A percentile compares a stretch with the other conserved stretches of the same genome.
Evolutionary conservation across 2,113 vertebrate species (phyloP).

Genomic region (Rousettus leschenaultii): DNA sequence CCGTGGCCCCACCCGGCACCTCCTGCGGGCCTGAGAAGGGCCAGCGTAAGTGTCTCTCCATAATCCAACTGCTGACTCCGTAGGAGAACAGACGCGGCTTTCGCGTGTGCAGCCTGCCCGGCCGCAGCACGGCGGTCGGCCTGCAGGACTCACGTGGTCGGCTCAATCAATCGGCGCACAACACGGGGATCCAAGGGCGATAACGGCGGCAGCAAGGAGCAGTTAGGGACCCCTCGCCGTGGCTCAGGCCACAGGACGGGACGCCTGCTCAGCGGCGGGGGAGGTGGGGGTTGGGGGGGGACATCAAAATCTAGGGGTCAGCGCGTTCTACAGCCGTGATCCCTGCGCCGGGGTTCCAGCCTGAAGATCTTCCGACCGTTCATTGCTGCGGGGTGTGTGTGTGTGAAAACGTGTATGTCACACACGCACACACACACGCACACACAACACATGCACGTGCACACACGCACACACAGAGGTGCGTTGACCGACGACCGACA

Average conservation of each 20-base stretch:
- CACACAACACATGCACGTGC: too few relatives aligned
- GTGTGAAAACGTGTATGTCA: too few relatives aligned
- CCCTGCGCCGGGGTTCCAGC: background rate
- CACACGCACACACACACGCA: background rate
- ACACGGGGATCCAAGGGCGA: background rate
- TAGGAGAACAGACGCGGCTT: too few relatives aligned
- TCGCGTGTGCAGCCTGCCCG: background rate
- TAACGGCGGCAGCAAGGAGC: accelerated
- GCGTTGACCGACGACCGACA: background rate
- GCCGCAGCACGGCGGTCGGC: too few relatives aligned
- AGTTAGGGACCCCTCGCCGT: too few relatives aligned
- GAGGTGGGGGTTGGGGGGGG: background rate
- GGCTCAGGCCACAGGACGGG: background rate
- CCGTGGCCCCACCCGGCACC: accelerated
- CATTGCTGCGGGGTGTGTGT: too few relatives aligned
- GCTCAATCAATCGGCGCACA: background rate
- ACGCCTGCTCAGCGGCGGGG: background rate
- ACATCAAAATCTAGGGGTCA: background rate
- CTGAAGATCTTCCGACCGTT: background rate
- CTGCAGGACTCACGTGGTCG: background rate
- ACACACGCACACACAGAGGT: background rate
- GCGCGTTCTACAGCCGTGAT: background rate
- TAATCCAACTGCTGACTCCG: accelerated
- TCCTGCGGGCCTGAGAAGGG: background rate
- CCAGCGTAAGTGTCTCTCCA: too few relatives aligned